Base-by-base conservation (phyloP, 37 sponge, comb jelly and placozoan species). In the Chondrosia reniformis region DNA sequence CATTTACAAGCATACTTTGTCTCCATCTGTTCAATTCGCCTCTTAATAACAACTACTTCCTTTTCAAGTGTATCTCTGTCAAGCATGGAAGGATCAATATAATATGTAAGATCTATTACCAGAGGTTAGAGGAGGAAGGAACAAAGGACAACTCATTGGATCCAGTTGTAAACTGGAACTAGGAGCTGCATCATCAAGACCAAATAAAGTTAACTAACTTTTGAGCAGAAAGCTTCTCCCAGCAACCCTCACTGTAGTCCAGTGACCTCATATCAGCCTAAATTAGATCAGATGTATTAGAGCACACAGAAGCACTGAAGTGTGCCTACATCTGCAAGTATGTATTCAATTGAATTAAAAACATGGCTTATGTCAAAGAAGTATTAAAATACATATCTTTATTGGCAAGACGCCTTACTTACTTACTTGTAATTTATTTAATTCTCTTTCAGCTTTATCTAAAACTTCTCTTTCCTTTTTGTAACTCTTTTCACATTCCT, bases 401-500 rank as follows among this genome's bases (percentile, higher is more conserved):
- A 6, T 19, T 30, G 30, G n/a, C 52, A 49, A 49, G 15, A 59
- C 61, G 28, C 28, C 37, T 59, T 56, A 27, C 25, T 25, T 28
- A 57, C 79, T 13, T 4, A 78, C 87, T 67, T 86, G 81, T 39
- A 93, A 34, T 30, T 77, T 84, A 27, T 62, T 55, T 4, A 88
- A 66, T 28, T 85, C 84, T 30, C 59, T 85, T 71, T 86, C 52
- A 4, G 79, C 15, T n/a, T 55, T 66, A 40, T 81, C 85, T 21
- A 83, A 54, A 5, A 25, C 36, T 24, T 84, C 45, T 49, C 86
- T 86, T 38, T 93, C 94, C 76, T 81, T 78, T 22, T 45, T 62
- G 65, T 93, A 95, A 3, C 80, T 61, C 62, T 63, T 62, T 74
- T 87, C 88, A 63, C 80, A 78, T 34, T 78, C 84, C 63, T 87